These are phyloP conservation scores for Archocentrus centrarchus DNA, from an alignment of 2,113 vertebrate genomes.

Conservation along the genomic window DNA sequence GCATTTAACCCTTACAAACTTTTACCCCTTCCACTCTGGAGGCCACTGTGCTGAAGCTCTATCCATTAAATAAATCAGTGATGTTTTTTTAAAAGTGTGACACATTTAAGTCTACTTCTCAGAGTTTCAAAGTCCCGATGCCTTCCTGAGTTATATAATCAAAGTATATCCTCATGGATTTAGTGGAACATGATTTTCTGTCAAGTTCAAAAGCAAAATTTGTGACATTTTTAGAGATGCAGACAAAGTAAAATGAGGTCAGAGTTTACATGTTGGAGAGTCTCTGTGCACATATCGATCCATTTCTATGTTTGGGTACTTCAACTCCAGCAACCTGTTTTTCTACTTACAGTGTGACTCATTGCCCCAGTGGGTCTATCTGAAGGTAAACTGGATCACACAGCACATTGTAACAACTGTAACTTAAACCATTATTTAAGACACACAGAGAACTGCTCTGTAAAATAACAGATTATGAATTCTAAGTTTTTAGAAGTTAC, in stretches of 20 bases:
- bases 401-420: too few species aligned
- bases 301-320: too few species aligned
- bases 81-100: not conserved
- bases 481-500: too few species aligned
- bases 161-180: not conserved
- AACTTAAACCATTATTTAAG: too few species aligned
- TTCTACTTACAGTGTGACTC: too few species aligned
- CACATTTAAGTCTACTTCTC: not conserved
- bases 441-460: too few species aligned
- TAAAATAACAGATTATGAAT: too few species aligned
- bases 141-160: not conserved
- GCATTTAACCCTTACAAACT: not conserved
- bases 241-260: not conserved
- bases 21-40: not conserved
- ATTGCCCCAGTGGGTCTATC: too few species aligned
- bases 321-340: too few species aligned
- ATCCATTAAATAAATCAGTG: not conserved
- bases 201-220: not conserved
- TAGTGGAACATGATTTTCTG: not conserved
- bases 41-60: not conserved
- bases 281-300: not conserved
- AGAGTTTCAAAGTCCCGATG: not conserved
- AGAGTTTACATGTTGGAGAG: not conserved
- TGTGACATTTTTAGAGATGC: not conserved
- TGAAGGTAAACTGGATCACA: too few species aligned